These are phyloP conservation scores for Apus apus DNA, from an alignment of 2,113 vertebrate genomes.

Conservation along the genomic window DNA sequence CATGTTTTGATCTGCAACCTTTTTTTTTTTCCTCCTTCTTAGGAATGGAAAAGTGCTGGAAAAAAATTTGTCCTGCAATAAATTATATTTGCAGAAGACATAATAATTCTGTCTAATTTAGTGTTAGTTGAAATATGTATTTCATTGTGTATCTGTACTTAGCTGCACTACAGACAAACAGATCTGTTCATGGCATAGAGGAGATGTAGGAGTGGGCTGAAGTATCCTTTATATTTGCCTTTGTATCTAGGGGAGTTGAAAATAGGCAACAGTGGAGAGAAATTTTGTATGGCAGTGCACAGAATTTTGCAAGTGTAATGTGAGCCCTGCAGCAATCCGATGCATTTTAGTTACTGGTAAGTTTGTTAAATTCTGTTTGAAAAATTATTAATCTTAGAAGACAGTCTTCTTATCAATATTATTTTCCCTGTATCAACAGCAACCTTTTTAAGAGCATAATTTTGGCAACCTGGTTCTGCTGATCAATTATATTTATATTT, in stretches of 20 bases:
- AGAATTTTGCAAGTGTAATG: slow-evolving; percentile 76
- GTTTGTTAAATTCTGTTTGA: slow-evolving; percentile 77
- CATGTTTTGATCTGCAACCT: not conserved
- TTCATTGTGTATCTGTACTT: slow-evolving; percentile 14
- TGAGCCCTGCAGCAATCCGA: slow-evolving; percentile 65
- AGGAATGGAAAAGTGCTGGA: not conserved
- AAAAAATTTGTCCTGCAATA: not conserved
- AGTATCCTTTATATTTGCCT: slow-evolving; percentile 77
- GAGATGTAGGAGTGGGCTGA: slow-evolving; percentile 73
- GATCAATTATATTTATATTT: not conserved
- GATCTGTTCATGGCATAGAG: slow-evolving; percentile 42
- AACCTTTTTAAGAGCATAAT: slow-evolving; percentile 28
- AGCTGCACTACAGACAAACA: slow-evolving; percentile 46
- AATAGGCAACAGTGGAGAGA: slow-evolving; percentile 75
- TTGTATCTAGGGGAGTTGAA: slow-evolving; percentile 75
- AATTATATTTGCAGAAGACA: slow-evolving; percentile 42
- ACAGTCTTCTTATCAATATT: slow-evolving; percentile 68
- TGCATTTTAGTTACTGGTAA: slow-evolving; percentile 76
- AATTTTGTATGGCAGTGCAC: slow-evolving; percentile 71
- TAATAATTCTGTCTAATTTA: not conserved
- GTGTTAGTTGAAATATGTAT: slow-evolving; percentile 1
- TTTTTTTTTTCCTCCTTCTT: not conserved
- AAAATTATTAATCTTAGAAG: slow-evolving; percentile 67
- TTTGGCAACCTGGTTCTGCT: not conserved
- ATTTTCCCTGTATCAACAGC: slow-evolving; percentile 36